Evolutionary conservation across 2,797 vertebrate species (phyloP), one percentile per base, ranked within the genome.

Genomic region (Oryzias sinensis): DNA sequence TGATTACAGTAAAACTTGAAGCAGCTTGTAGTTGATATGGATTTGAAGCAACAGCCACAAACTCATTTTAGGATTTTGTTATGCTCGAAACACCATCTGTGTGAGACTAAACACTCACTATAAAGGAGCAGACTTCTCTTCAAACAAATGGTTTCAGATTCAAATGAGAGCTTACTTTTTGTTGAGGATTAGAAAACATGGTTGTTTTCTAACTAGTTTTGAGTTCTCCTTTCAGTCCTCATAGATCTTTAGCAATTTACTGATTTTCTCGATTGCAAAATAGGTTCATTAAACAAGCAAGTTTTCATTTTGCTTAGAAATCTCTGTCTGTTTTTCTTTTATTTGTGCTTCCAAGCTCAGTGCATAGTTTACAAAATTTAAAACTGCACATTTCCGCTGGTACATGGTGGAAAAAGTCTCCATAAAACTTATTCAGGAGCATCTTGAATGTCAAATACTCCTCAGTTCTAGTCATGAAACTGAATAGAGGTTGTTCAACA

Each of bases 51-150:
- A 57, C 55, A 47, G 14, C 57, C 46, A 15, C 52, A 47, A 68
- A 70, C 29, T 14, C 6, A 22, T 56, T 53, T 54, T 65, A 70
- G 57, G 70, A 58, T 79, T 80, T 77, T 68, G 2, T 79, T 62
- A 58, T 62, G 56, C 56, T 56, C 56, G 54, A 65, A 65, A 48
- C 61, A n/a, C 70, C 74, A 70, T 83, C 81, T 80, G 54, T 71
- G 72, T 74, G 58, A 65, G 58, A 68, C 78, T 56, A 29, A 74
- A 78, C 56, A 68, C 59, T 50, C 56, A 68, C 59, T 50, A 67
- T 77, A 69, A 53, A 49, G 63, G 66, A 70, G 70, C 74, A 79
- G 53, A 76, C 79, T 74, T 67, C 13, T 20, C 37, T 67, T 56
- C n/a, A 58, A 42, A 54, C 29, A 58, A 66, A 58, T 18, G 16